Conservation (phyloP, 2,113 vertebrate genomes). For the Narcine bancroftii region DNA sequence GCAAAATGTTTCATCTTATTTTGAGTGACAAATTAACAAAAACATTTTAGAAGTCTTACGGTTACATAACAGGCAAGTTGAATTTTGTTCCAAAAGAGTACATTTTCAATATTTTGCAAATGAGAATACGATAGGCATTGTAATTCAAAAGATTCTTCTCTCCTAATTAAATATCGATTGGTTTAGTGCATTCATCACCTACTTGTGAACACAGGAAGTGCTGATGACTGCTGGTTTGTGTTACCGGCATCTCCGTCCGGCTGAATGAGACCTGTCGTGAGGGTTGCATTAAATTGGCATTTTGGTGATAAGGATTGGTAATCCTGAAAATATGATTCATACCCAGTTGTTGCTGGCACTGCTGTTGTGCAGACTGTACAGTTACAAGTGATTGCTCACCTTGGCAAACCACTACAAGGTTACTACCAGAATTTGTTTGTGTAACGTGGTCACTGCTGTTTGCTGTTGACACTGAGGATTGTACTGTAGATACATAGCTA, state of each 20-base stretch:
- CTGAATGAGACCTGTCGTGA: conserved; percentile 22
- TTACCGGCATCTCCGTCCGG: conserved; percentile 18
- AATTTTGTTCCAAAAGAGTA: not conserved
- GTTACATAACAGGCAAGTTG: not conserved
- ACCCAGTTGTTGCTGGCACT: conserved; percentile 26
- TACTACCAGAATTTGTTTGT: not conserved
- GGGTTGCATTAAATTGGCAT: conserved; percentile 9
- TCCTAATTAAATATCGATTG: not conserved
- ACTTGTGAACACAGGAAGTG: conserved; percentile 31
- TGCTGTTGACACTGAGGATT: conserved; percentile 54
- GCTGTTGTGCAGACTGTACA: conserved; percentile 32
- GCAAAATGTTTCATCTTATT: not conserved
- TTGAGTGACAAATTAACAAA: not conserved
- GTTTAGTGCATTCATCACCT: conserved; percentile 15
- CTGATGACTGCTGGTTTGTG: conserved; percentile 19
- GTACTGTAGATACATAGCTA: conserved; percentile 52
- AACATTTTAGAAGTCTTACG: not conserved
- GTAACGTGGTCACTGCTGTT: conserved; percentile 55
- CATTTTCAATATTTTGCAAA: not conserved
- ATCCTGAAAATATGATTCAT: conserved; percentile 32
- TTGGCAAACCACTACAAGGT: conserved; percentile 33
- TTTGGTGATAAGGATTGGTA: conserved; percentile 34
- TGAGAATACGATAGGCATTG: not conserved
- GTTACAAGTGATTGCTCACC: conserved; percentile 28
- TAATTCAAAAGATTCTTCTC: not conserved